Percentiles rank a stretch among this genome's conserved stretches.
Evolutionary conservation across 2,888 invertebrate genomes (phyloP).

Genomic region (Tetheella fluctuosa): DNA sequence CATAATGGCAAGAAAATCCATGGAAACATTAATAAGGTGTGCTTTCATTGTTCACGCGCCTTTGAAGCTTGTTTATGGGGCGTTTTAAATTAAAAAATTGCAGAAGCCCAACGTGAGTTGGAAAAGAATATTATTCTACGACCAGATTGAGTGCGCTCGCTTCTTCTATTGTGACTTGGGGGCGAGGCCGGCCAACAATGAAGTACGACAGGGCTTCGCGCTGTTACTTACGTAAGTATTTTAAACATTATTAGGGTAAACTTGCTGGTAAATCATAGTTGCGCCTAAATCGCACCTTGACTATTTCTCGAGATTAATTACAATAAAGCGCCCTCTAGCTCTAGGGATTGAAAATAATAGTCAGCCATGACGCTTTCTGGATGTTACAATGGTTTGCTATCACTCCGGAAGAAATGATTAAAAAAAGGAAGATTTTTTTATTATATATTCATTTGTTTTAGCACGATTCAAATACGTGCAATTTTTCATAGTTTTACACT

Average conservation of each 20-base stretch:
- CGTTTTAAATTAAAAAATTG: conserved; percentile 23
- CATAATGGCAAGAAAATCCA: background rate
- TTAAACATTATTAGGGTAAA: background rate
- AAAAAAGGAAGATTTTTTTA: no score
- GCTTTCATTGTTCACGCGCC: conserved; percentile 4
- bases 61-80: background rate
- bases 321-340: no score
- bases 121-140: conserved; percentile 69
- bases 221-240: conserved; percentile 72
- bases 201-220: conserved; percentile 59
- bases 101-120: conserved; percentile 73
- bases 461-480: no score
- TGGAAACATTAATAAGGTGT: background rate
- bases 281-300: no score
- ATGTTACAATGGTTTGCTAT: no score
- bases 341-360: no score
- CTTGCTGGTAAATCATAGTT: no score
- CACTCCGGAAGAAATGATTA: no score
- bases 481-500: no score
- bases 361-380: no score
- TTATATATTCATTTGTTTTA: no score
- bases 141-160: conserved; percentile 71
- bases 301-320: no score
- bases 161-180: conserved; percentile 73
- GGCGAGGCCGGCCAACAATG: conserved; percentile 47